phyloP scores from a whole-genome alignment of 2,797 vertebrate genomes.

The Hyperoplus immaculatus region DNA sequence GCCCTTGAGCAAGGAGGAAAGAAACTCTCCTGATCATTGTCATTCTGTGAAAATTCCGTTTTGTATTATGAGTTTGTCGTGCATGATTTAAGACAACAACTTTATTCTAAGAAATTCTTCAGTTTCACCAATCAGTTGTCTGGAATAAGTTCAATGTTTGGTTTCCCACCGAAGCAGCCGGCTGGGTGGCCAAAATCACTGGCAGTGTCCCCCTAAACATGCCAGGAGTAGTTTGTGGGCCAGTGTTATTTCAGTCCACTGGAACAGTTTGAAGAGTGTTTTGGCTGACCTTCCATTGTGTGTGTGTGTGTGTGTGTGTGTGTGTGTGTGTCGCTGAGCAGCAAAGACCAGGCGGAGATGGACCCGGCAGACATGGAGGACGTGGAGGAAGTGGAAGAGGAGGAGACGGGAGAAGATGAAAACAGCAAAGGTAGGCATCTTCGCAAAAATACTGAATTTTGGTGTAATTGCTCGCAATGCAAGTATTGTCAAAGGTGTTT shows the following conservation, averaged over 20 bases:
- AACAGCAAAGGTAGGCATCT: conserved; percentile 93
- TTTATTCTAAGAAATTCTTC: not conserved
- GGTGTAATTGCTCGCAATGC: not conserved
- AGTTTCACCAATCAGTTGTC: not conserved
- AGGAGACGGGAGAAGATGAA: conserved; percentile 95
- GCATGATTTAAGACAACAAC: not conserved
- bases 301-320: not conserved
- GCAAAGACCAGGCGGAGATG: conserved; percentile 97
- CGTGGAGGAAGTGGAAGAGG: conserved; percentile 98
- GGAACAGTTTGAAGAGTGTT: not conserved
- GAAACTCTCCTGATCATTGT: no score
- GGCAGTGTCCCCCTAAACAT: not conserved
- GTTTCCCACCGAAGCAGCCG: not conserved
- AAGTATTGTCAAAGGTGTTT: rapidly evolving
- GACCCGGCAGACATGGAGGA: conserved; percentile 99
- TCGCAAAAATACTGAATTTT: no score
- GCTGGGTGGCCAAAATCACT: not conserved
- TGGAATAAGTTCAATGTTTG: not conserved
- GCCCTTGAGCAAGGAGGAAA: not conserved
- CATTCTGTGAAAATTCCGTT: not conserved
- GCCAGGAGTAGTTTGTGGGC: conserved; percentile 16
- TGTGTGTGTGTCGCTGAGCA: conserved; percentile 69
- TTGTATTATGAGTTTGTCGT: not conserved
- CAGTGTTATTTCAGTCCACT: not conserved
- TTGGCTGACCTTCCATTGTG: conserved; percentile 43